Base-by-base conservation (phyloP, 1,140 invertebrate genomes). In the Monomorium pharaonis region DNA sequence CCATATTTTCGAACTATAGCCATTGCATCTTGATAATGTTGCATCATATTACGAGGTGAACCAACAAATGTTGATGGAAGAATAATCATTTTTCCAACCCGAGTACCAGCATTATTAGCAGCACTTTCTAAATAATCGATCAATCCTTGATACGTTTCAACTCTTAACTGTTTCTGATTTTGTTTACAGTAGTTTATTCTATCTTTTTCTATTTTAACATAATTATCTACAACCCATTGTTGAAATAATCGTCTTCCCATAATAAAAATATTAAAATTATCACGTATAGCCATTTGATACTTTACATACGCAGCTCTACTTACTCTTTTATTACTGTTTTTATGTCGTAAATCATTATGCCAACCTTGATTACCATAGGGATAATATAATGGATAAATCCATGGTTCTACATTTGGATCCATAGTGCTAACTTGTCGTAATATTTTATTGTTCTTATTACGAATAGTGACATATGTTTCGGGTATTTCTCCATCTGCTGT, bases 141-240 rank as follows among this genome's bases (percentile, higher is more conserved):
- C 33, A 33, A 33, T 33, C 33, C 5, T 33, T 33, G 33, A 33
- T 33, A 33, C 5, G 2, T 33, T 33, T 33, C 33, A 3, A 33
- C 33, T 33, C 33, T 33, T 5, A 33, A 33, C 33, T 33, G 33
- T 33, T 33, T 33, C 5, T 33, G 5, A n/a, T n/a, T n/a, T n/a
- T 63, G 0, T n/a, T 63, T 63, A 33, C 30, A 63, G 33, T n/a
- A 33, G n/a, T n/a, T 16, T 33, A n/a, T 63, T 63, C n/a, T 63
- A 63, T 63, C 60, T 7, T 33, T 63, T n/a, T 63, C 30, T 18
- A 63, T 63, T 63, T 63, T 63, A n/a, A 42, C 54, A 56, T 56
- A 56, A 42, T 16, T 65, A 37, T 65, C 62, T 21, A 65, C 62
- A 37, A 65, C 18, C 62, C 33, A 65, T 18, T 65, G 30, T 65